Percentiles rank a stretch among this genome's conserved stretches.
Evolutionary conservation across 1,140 invertebrate species (phyloP).

Genomic region (Lepidurus couesii): DNA sequence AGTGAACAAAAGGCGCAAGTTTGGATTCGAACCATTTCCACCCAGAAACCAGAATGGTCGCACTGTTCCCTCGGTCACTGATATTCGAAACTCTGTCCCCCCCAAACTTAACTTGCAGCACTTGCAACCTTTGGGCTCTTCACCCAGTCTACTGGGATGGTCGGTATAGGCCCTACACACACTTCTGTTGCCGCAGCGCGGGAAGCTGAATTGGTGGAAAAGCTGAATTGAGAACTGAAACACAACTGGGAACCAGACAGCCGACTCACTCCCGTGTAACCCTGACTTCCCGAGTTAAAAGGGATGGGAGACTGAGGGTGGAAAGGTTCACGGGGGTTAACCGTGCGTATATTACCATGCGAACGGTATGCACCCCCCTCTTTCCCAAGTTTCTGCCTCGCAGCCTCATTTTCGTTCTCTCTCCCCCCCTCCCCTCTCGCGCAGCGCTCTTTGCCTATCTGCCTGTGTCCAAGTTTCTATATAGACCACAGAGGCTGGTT

Average conservation of each 20-base stretch:
- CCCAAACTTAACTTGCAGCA: too few species aligned
- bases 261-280: slow-evolving; percentile 17
- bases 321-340: slow-evolving; percentile 15
- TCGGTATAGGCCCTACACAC: too few species aligned
- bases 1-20: too few species aligned
- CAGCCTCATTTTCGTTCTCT: slow-evolving; percentile 14
- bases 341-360: slow-evolving; percentile 34
- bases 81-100: too few species aligned
- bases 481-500: slow-evolving; percentile 6
- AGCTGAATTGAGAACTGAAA: slow-evolving; percentile 18
- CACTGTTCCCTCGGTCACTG: too few species aligned
- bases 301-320: slow-evolving; percentile 28
- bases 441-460: slow-evolving; percentile 6
- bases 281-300: slow-evolving; percentile 19
- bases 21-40: too few species aligned
- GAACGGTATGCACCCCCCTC: slow-evolving; percentile 31
- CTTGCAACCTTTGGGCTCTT: too few species aligned
- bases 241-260: background rate
- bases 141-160: too few species aligned
- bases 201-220: background rate
- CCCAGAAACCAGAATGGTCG: too few species aligned
- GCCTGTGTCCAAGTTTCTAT: background rate
- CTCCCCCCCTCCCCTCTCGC: slow-evolving; percentile 13
- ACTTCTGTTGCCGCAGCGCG: too few species aligned
- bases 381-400: slow-evolving; percentile 23